Evolutionary conservation across 2,888 invertebrate genomes (phyloP).

Genomic region (Drosophila hamatofila): DNA sequence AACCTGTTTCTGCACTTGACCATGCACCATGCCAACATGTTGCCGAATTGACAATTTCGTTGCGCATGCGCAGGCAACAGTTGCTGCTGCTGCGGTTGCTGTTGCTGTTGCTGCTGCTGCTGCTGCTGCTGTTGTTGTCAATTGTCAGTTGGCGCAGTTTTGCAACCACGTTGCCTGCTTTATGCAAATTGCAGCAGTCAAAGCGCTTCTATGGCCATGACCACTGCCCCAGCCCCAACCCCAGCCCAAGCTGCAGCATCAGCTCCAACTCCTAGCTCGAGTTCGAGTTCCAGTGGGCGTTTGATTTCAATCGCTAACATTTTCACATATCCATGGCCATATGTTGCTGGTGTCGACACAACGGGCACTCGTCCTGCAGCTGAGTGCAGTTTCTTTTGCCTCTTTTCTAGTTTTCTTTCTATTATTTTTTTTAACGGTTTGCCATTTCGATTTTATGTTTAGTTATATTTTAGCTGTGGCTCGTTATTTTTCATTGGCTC

Average conservation of each 20-base stretch:
- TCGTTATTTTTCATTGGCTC: conserved; percentile 77
- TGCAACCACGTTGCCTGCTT: conserved; percentile 58
- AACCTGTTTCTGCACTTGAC: conserved; percentile 82
- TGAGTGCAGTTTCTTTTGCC: conserved; percentile 22
- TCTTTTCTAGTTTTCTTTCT: conserved; percentile 28
- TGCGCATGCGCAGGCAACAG: conserved; percentile 59
- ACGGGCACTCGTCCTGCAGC: conserved; percentile 56
- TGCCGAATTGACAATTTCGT: conserved; percentile 80
- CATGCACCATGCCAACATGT: conserved; percentile 80
- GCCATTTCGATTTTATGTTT: conserved; percentile 80
- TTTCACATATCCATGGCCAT: conserved; percentile 70
- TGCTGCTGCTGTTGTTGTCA: conserved; percentile 68
- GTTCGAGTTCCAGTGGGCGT: conserved; percentile 77
- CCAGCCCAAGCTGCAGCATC: conserved; percentile 22
- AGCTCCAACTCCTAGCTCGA: conserved; percentile 46
- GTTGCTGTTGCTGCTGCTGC: conserved; percentile 23
- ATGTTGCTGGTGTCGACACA: conserved; percentile 63
- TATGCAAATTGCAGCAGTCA: conserved; percentile 77
- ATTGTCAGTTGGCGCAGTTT: conserved; percentile 66
- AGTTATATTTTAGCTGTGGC: conserved; percentile 73
- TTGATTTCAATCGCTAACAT: conserved; percentile 81
- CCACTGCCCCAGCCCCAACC: conserved; percentile 36
- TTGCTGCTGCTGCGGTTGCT: conserved; percentile 47
- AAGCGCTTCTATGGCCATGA: conserved; percentile 42
- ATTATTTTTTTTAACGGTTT: conserved; percentile 70